Evolutionary conservation across 2,888 invertebrate species (phyloP), one percentile per base, ranked within the genome.

Genomic region (Octonoba sinensis): DNA sequence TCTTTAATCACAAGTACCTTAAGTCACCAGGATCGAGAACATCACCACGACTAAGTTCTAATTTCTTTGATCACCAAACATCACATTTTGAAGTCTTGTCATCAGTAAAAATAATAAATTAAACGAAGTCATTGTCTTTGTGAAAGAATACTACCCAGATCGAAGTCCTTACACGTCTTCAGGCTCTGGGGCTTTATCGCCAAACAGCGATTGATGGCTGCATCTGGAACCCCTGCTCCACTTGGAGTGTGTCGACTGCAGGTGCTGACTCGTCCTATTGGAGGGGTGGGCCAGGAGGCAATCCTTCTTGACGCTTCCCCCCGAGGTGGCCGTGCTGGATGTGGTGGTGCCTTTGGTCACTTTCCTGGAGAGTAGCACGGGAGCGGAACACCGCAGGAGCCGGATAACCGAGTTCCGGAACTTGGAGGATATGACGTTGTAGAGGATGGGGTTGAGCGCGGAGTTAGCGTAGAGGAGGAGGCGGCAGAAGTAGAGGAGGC

Each of bases 381-480:
- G 56, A 6, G 22, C 57, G 22, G 81, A 69, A 24, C 83, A 84
- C 13, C 71, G 36, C 16, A 84, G 62, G 1, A 82, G 70, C 0
- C 91, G 84, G 93, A 91, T 66, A 94, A 89, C 86, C 8, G 85
- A 88, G 18, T 85, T 93, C 11, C 96, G 91, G 89, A 96, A 96
- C 88, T 96, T 96, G 1, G 95, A 94, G 78, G 95, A 95, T 93
- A 96, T 95, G 76, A 96, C 91, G 88, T 96, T 96, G 89, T 96
- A 96, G 69, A 96, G 90, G 86, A 96, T 94, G 12, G 96, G 96
- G 90, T 96, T 96, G 75, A 96, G 93, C 12, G 96, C 96, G 60
- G 96, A 96, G 89, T 96, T 96, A 76, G 96, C 91, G 89, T 96
- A 95, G 85, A 95, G 90, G 93, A 96, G 94, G 73, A 95, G 93